Evolutionary conservation across 2,797 vertebrate genomes (phyloP).

Genomic region (Oryzias sinensis): DNA sequence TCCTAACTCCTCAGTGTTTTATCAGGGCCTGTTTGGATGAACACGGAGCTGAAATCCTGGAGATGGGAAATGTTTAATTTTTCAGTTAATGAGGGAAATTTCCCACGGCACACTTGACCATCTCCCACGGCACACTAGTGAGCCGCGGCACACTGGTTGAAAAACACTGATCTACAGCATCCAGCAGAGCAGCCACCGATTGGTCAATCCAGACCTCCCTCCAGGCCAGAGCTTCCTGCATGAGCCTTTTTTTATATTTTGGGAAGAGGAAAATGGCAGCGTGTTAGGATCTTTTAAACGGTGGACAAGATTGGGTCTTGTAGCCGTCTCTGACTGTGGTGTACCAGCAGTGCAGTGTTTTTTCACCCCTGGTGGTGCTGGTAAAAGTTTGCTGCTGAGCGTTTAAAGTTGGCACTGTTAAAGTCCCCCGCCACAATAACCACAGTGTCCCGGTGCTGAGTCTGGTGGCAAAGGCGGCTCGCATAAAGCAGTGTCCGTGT

Average conservation of each 20-base stretch:
- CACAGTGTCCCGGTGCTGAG: background rate
- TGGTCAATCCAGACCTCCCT: background rate
- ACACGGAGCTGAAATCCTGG: too few species aligned
- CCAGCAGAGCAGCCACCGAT: background rate
- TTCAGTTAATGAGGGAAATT: too few species aligned
- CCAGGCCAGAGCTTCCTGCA: background rate
- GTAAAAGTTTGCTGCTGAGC: background rate
- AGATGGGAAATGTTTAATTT: too few species aligned
- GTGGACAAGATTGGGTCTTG: too few species aligned
- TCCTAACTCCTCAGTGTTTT: too few species aligned
- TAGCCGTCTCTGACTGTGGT: too few species aligned
- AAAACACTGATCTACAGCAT: background rate
- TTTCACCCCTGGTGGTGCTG: background rate
- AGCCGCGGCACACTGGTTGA: too few species aligned
- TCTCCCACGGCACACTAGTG: too few species aligned
- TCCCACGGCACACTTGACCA: too few species aligned
- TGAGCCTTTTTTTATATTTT: background rate
- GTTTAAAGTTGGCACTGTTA: background rate
- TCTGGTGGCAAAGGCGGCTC: background rate
- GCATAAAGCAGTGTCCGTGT: background rate
- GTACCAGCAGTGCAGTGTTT: background rate
- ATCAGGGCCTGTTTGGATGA: too few species aligned
- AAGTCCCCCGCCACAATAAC: constrained; percentile 1
- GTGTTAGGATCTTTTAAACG: too few species aligned
- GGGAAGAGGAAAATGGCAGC: background rate